Evolutionary conservation across 2,888 invertebrate species (phyloP), one percentile per base, ranked within the genome.

Genomic region (Caenorhabditis doughertyi): DNA sequence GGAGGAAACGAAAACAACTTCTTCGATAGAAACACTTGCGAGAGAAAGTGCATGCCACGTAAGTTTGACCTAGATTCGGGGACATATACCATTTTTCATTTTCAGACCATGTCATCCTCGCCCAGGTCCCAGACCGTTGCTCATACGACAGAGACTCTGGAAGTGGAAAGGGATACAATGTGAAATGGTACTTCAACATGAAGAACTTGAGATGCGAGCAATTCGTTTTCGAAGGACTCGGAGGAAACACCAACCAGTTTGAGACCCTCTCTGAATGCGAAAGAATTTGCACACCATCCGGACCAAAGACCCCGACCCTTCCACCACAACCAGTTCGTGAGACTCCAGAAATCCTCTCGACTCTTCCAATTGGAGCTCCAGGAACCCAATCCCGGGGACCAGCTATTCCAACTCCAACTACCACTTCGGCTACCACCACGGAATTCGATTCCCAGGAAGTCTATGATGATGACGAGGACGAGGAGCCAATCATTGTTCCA

Each of bases 1-100:
- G 88, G 88, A 16, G 91, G 91, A 71, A 91, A 91, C 72, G 72
- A 74, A 18, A 91, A 91, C 86, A 91, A 91, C 77, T 91, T 91
- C 80, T 79, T 72, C 44, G 87, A 88, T 53, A 67, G 85, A 74
- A 79, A 49, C n/a, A 79, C 81, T 49, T 88, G 88, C 74, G 88
- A 88, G 70, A 42, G 84, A 44, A 76, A 77, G 49, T 88, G 88
- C 47, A 84, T 85, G 81, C 76, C 81, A 79, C 77, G 84, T 81
- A 71, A 58, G 74, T 72, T 65, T 23, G 16, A 9, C 16, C 13
- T 21, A 4, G 0, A 29, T 56, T 29, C 0, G 21, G n/a, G 39
- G 16, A 9, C 13, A 5, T 2, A 18, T 8, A 18, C 21, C 16
- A 29, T 47, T 3, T 27, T 16, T 42, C 53, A 51, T 74, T 70